A percentile compares a stretch with the other conserved stretches of the same genome.
phyloP scores from a whole-genome alignment of 2,797 vertebrate genomes.

The Xiphorhynchus erythropygius region DNA sequence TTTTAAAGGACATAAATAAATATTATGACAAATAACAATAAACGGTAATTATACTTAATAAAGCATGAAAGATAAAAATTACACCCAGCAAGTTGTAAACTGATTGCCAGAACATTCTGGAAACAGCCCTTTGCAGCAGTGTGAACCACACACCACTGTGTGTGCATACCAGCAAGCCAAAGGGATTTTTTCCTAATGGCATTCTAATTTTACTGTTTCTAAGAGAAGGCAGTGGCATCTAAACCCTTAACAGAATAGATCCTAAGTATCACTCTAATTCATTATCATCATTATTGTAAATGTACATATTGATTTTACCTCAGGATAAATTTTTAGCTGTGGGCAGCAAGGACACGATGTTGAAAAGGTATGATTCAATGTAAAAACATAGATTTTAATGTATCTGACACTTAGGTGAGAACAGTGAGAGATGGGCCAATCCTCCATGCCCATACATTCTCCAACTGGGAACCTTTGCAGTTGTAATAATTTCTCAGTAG shows the following conservation, averaged over 20 bases:
- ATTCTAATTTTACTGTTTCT: neutral
- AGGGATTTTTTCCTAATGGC: neutral
- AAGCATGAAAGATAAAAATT: neutral
- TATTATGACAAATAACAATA: neutral
- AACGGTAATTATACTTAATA: neutral
- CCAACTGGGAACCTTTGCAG: neutral
- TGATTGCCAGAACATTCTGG: neutral
- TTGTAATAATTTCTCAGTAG: neutral
- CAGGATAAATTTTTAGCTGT: neutral
- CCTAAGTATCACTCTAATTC: neutral
- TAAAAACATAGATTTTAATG: neutral
- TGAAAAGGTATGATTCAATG: neutral
- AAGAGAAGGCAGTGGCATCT: neutral
- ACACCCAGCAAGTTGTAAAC: neutral
- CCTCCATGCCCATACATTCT: neutral
- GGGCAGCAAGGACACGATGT: neutral
- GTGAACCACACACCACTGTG: neutral
- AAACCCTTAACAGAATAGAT: neutral
- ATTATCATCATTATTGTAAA: neutral
- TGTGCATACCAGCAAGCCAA: rapidly evolving
- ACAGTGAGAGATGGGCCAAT: neutral
- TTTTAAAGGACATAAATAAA: neutral
- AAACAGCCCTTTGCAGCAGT: neutral
- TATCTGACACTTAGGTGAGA: neutral
- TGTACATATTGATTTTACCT: neutral